Evolutionary conservation across 2,113 vertebrate species (phyloP).

Genomic region (Eonycteris spelaea): DNA sequence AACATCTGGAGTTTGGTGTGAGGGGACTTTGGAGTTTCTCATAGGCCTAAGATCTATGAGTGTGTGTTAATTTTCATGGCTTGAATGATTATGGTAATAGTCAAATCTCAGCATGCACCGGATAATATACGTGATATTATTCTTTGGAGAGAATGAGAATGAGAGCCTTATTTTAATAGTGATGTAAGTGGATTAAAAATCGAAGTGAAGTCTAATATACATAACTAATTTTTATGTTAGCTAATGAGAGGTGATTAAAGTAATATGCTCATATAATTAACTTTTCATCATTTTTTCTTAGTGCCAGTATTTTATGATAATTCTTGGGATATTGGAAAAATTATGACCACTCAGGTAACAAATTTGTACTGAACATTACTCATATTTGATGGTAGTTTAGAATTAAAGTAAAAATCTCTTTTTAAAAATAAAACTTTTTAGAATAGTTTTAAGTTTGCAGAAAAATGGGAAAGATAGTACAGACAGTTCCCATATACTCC

Average conservation of each 20-base stretch:
- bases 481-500: background rate
- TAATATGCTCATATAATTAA: conserved; percentile 60
- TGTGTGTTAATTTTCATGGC: conserved; percentile 8
- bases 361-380: conserved; percentile 19
- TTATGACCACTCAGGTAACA: background rate
- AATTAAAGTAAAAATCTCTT: conserved; percentile 10
- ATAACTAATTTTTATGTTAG: conserved; percentile 46
- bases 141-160: conserved; percentile 3
- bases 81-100: background rate
- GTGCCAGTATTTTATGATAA: conserved; percentile 43
- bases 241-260: conserved; percentile 59
- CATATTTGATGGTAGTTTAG: conserved; percentile 40
- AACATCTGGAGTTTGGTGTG: background rate
- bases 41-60: background rate
- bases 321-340: conserved; percentile 39
- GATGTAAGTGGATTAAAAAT: conserved; percentile 48
- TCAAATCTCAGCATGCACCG: background rate
- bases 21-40: background rate
- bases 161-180: conserved; percentile 28
- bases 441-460: conserved; percentile 22
- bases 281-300: conserved; percentile 57
- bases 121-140: background rate
- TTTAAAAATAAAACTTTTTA: conserved; percentile 22
- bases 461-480: background rate
- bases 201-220: background rate